Percentiles rank a stretch among this genome's conserved stretches.
Evolutionary conservation across 2,888 invertebrate species (phyloP).

Genomic region (Dichetophora obliterata): DNA sequence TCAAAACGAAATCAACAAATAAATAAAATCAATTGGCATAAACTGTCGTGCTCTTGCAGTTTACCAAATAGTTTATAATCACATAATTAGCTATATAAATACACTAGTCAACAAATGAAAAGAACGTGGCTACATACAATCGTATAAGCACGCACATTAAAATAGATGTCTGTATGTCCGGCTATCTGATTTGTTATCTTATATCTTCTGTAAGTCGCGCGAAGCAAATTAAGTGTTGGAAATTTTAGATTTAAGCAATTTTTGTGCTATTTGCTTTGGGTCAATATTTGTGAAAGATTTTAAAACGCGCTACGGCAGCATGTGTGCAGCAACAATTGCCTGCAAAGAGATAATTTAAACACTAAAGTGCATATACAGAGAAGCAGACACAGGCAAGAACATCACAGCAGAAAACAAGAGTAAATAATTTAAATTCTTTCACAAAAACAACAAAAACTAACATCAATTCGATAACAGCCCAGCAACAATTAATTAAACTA

Average conservation of each 20-base stretch:
- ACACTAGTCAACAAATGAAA: too few species aligned
- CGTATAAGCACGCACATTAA: too few species aligned
- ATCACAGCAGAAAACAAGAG: neutral
- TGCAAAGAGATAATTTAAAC: too few species aligned
- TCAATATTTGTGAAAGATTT: slow-evolving; percentile 6
- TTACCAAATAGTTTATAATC: neutral
- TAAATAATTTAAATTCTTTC: neutral
- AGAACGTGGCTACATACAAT: too few species aligned
- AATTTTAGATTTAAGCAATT: neutral
- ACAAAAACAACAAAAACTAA: neutral
- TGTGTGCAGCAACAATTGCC: neutral
- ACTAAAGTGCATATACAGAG: neutral
- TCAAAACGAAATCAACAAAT: neutral
- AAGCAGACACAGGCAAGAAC: neutral
- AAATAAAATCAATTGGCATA: neutral
- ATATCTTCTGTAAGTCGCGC: too few species aligned
- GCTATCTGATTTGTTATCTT: too few species aligned
- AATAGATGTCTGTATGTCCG: too few species aligned
- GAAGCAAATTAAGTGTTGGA: neutral
- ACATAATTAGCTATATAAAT: too few species aligned
- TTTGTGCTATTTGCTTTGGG: neutral
- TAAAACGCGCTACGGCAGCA: neutral
- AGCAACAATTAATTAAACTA: slow-evolving; percentile 44
- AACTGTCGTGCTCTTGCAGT: neutral
- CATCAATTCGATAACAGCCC: neutral